Evolutionary conservation across 2,888 invertebrate species (phyloP), one percentile per base, ranked within the genome.

Genomic region (Lysandra coridon): DNA sequence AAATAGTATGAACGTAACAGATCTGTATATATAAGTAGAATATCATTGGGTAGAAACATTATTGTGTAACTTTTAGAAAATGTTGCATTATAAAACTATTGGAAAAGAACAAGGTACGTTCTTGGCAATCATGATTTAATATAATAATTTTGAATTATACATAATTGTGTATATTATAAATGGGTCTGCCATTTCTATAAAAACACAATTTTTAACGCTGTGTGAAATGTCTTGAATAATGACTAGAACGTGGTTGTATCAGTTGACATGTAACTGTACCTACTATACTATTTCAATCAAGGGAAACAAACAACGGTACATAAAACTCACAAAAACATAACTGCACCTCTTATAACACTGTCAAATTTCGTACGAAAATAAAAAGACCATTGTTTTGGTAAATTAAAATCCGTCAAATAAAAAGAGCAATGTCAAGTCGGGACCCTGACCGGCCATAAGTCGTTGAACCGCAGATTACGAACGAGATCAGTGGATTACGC

Each of bases 391-490:
- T 64, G 64, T 30, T 64, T 64, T 23, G 64, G 7, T 12, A 30
- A 4, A 64, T 30, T 23, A 17, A 17, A 33, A 37, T 14, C 17
- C 44, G 78, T 73, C 57, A 30, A 44, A 30, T 78, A 44, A 49
- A 78, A 80, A 62, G 78, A 75, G 78, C 88, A 90, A 89, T 90
- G 91, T 90, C 89, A 89, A 87, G 87, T 85, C 84, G 83, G 84
- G 88, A 88, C 90, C 91, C 87, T 90, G 91, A 90, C 90, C 90
- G 90, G 87, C 87, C 88, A 89, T 87, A 87, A 88, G 89, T 83
- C 90, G 85, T 85, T 87, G 87, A 90, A 88, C 90, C 85, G 82
- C 83, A 78, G 85, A 88, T 88, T 85, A 87, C 85, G 82, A 82
- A 75, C 83, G 83, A 88, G 87, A 88, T 89, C 88, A 88, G 88